Percentiles rank a stretch among this genome's conserved stretches.
Conservation (phyloP, 2,113 vertebrate species). For the Diphyllodes magnificus region DNA sequence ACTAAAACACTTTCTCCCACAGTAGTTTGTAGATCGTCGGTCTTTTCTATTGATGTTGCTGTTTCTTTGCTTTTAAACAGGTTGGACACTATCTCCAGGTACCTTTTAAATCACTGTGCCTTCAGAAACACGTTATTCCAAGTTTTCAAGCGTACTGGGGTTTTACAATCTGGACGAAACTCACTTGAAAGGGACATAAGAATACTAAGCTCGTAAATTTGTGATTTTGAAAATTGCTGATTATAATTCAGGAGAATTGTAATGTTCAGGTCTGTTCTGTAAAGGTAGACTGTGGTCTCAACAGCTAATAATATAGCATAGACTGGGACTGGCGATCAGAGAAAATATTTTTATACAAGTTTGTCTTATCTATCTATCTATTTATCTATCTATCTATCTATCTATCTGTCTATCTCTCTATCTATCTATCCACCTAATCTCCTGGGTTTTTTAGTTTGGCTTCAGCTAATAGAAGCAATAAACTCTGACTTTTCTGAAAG, state of each 20-base stretch:
- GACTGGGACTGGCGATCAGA: not conserved
- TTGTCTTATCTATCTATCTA: not conserved
- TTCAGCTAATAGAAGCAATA: not conserved
- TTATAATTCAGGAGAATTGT: not conserved
- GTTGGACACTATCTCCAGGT: not conserved
- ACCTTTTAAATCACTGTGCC: not conserved
- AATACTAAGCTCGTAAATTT: not conserved
- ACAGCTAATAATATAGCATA: not conserved
- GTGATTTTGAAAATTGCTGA: not conserved
- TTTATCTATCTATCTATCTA: not conserved
- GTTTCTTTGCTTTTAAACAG: not conserved
- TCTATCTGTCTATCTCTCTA: not conserved
- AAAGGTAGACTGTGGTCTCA: not conserved
- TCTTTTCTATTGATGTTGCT: not conserved
- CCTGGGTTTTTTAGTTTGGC: not conserved
- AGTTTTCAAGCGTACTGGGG: not conserved
- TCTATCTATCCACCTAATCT: not conserved
- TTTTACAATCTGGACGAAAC: not conserved
- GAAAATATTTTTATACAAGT: not conserved
- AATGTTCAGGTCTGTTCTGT: not conserved
- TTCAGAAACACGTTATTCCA: not conserved
- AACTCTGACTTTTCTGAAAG: not conserved
- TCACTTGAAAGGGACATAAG: not conserved
- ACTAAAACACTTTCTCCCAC: not conserved
- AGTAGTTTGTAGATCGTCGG: not conserved